phyloP scores from a whole-genome alignment of 2,113 vertebrate genomes.

The Clarias macrocephalus region DNA sequence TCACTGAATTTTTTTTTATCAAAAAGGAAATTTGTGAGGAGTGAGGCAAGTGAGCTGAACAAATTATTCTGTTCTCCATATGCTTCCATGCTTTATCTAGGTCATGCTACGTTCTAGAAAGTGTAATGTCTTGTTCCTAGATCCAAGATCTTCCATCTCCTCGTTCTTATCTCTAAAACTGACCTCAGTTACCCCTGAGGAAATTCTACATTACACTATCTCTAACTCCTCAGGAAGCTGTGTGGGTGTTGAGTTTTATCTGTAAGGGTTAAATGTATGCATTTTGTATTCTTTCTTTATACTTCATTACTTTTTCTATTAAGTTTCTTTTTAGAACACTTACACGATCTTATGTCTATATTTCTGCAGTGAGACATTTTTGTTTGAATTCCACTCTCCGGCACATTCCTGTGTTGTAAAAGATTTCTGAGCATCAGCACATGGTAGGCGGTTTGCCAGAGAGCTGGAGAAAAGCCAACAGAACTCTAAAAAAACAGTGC shows the following conservation, averaged over 20 bases:
- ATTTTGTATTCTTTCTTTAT: background rate
- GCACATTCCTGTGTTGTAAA: slow-evolving; percentile 82
- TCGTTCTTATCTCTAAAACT: background rate
- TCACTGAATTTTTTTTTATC: background rate
- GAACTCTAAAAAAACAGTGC: slow-evolving; percentile 13
- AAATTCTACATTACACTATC: background rate
- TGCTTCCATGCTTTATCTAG: background rate
- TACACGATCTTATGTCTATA: background rate
- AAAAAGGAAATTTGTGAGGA: background rate
- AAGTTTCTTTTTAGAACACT: background rate
- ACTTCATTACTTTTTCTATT: too few relatives aligned
- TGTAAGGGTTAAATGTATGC: background rate
- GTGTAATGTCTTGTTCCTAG: background rate
- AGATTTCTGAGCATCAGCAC: slow-evolving; percentile 62
- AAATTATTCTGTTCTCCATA: background rate
- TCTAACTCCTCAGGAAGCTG: background rate
- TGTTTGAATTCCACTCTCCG: slow-evolving; percentile 79
- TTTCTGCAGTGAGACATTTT: slow-evolving; percentile 78
- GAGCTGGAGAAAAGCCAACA: slow-evolving; percentile 72
- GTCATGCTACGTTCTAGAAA: background rate
- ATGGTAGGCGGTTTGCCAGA: slow-evolving; percentile 67
- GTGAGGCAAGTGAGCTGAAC: background rate
- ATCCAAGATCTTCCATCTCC: background rate
- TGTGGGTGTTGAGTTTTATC: background rate
- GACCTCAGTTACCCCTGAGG: background rate